A percentile compares a stretch with the other conserved stretches of the same genome.
phyloP scores from a whole-genome alignment of 2,888 invertebrate genomes.

The Drosophila silvestris region DNA sequence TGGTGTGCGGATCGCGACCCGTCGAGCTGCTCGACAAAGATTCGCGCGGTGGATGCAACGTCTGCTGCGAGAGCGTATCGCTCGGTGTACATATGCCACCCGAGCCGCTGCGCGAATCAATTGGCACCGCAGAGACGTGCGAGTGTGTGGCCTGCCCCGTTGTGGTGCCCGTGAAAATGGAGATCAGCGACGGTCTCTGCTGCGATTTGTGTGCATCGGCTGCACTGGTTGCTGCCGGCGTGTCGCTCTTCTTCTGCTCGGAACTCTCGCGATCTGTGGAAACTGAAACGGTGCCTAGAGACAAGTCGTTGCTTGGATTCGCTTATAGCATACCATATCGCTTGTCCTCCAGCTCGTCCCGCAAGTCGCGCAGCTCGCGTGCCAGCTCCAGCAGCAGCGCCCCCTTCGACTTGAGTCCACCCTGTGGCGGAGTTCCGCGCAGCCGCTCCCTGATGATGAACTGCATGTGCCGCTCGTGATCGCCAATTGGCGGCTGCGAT shows the following conservation, averaged over 20 bases:
- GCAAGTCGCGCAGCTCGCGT: conserved; percentile 92
- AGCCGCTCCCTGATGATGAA: conserved; percentile 94
- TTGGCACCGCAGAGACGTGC: conserved; percentile 83
- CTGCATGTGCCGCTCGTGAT: conserved; percentile 94
- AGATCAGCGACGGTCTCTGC: conserved; percentile 89
- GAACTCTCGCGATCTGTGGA: conserved; percentile 83
- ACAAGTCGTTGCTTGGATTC: background rate
- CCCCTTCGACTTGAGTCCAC: conserved; percentile 91
- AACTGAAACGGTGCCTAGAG: conserved; percentile 36
- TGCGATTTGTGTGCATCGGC: conserved; percentile 87
- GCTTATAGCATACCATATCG: conserved; percentile 80
- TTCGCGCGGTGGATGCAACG: conserved; percentile 86
- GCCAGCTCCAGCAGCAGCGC: conserved; percentile 94
- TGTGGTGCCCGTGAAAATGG: conserved; percentile 88
- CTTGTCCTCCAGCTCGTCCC: conserved; percentile 93
- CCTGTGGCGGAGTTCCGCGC: conserved; percentile 91
- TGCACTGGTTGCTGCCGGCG: conserved; percentile 84
- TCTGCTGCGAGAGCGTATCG: conserved; percentile 85
- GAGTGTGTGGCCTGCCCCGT: conserved; percentile 85
- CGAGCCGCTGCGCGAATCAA: conserved; percentile 85
- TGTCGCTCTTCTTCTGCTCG: conserved; percentile 85
- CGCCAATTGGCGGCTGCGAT: conserved; percentile 92
- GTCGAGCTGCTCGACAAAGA: conserved; percentile 88
- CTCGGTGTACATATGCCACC: conserved; percentile 85
- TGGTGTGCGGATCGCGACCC: conserved; percentile 85